A percentile compares a stretch with the other conserved stretches of the same genome.
These are phyloP conservation scores for Linyphia triangularis DNA, from an alignment of 2,888 invertebrate genomes.

Conservation along the genomic window DNA sequence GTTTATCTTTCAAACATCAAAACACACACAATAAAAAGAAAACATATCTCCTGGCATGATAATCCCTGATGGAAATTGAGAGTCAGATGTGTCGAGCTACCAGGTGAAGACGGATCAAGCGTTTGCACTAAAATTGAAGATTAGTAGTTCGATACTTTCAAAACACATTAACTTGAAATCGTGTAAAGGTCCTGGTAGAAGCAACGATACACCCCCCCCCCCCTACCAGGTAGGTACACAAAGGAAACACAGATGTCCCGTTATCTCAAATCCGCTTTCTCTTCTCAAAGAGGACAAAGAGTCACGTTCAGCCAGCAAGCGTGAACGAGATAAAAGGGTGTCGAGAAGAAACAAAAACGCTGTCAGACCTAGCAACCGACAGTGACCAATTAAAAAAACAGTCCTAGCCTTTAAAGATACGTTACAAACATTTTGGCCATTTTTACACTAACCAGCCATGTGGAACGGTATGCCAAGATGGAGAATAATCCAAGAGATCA, in stretches of 20 bases:
- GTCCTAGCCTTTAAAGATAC: constrained; percentile 49
- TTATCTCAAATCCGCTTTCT: constrained; percentile 42
- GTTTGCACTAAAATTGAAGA: too few relatives aligned
- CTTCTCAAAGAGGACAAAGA: not conserved
- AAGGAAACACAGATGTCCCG: constrained; percentile 20
- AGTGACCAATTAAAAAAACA: constrained; percentile 69
- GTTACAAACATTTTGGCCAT: constrained; percentile 42
- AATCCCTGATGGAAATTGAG: too few relatives aligned
- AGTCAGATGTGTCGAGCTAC: too few relatives aligned
- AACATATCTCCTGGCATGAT: too few relatives aligned
- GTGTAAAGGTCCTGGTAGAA: not conserved
- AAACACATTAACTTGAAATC: not conserved
- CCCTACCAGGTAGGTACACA: not conserved
- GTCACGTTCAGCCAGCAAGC: constrained; percentile 27
- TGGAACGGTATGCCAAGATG: constrained; percentile 61
- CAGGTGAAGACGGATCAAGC: too few relatives aligned
- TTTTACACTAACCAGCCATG: constrained; percentile 44
- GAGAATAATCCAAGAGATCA: constrained; percentile 28
- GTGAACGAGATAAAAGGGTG: constrained; percentile 3
- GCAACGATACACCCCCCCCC: not conserved
- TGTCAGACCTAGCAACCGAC: not conserved
- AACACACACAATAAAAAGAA: too few relatives aligned
- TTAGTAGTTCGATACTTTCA: too few relatives aligned
- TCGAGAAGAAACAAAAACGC: not conserved
- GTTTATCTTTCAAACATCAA: too few relatives aligned